A percentile compares a stretch with the other conserved stretches of the same genome.
Conservation (phyloP, 2,113 vertebrate species). For the Proterorhinus semilunaris region DNA sequence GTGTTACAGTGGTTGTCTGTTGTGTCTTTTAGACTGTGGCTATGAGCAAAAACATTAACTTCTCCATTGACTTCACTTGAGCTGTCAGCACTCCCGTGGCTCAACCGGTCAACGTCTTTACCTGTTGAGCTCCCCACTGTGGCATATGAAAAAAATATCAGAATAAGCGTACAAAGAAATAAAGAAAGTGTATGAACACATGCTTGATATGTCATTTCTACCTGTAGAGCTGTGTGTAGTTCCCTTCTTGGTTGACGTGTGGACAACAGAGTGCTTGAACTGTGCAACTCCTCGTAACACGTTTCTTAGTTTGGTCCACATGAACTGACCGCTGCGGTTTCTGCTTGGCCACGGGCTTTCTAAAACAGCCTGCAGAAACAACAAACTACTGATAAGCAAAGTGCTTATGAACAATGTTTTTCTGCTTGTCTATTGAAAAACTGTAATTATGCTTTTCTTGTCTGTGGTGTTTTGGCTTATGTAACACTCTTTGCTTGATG, state of each 20-base stretch:
- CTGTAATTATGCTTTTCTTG: no score
- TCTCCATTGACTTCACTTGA: slow-evolving; percentile 84
- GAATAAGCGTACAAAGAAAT: not conserved
- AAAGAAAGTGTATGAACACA: not conserved
- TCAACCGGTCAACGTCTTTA: slow-evolving; percentile 84
- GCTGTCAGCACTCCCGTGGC: slow-evolving; percentile 88
- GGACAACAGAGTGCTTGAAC: slow-evolving; percentile 83
- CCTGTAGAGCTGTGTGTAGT: slow-evolving; percentile 74
- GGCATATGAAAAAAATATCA: slow-evolving; percentile 25
- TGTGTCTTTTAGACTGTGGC: slow-evolving; percentile 79
- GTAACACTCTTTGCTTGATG: no score
- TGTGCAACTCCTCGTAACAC: slow-evolving; percentile 86
- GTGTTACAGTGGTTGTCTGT: slow-evolving; percentile 82
- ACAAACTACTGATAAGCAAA: not conserved
- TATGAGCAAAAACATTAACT: slow-evolving; percentile 80
- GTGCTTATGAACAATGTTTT: not conserved
- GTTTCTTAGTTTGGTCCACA: slow-evolving; percentile 95
- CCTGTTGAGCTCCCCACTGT: slow-evolving; percentile 53
- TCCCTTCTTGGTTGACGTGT: slow-evolving; percentile 57
- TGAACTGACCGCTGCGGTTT: slow-evolving; percentile 91
- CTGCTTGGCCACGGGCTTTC: slow-evolving; percentile 94
- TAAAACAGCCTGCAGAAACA: slow-evolving; percentile 83
- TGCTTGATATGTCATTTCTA: slow-evolving; percentile 48
- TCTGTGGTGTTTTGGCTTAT: no score
- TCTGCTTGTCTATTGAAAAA: not conserved